These are phyloP conservation scores for Sapayoa aenigma DNA, from an alignment of 2,113 vertebrate genomes.

Conservation along the genomic window DNA sequence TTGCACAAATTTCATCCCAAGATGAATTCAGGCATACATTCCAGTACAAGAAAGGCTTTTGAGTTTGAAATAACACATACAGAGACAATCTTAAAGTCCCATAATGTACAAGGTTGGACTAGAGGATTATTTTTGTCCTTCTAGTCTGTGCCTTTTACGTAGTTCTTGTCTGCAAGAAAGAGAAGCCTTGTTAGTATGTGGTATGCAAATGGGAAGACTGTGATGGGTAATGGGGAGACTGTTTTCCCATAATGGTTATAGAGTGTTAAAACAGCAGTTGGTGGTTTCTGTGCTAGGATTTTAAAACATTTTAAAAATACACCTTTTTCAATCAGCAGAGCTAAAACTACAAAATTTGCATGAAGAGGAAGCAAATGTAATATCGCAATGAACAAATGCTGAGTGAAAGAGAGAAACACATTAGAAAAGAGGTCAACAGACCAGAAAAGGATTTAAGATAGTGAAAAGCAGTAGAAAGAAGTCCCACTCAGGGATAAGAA, in stretches of 20 bases:
- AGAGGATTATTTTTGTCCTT: background rate
- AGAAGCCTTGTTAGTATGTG: background rate
- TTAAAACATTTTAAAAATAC: background rate
- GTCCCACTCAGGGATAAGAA: background rate
- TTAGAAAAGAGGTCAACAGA: background rate
- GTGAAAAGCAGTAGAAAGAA: background rate
- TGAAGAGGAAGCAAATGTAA: background rate
- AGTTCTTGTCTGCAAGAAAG: background rate
- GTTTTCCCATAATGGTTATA: background rate
- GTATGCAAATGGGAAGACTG: background rate
- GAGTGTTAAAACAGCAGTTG: background rate
- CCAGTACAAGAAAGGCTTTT: background rate
- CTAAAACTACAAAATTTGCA: background rate
- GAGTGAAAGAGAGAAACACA: background rate
- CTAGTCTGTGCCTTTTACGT: background rate
- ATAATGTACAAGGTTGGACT: background rate
- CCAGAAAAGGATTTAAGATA: background rate
- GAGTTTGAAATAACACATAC: background rate
- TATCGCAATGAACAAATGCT: background rate
- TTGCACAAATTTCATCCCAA: background rate
- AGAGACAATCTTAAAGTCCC: background rate
- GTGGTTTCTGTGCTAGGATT: background rate
- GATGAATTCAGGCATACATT: background rate
- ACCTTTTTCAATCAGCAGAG: background rate
- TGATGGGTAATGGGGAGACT: background rate